Conservation (phyloP, 2,113 vertebrate genomes). For the Epinephelus cyanopodus region DNA sequence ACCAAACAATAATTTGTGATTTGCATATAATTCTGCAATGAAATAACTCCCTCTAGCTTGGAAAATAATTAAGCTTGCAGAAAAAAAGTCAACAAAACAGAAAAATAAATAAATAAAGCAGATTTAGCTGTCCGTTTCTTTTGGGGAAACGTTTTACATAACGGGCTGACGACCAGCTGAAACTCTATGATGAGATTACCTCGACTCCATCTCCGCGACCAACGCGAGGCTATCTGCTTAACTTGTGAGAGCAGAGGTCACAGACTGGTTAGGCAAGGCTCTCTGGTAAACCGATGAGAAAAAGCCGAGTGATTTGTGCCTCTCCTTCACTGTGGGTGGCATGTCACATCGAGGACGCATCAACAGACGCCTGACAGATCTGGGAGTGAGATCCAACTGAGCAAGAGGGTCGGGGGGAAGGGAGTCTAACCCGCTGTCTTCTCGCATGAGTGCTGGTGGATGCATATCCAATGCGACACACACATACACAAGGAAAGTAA, state of each 20-base stretch:
- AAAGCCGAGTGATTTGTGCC: conserved; percentile 52
- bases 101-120: background rate
- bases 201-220: conserved; percentile 38
- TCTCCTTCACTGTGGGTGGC: conserved; percentile 49
- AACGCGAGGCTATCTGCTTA: conserved; percentile 51
- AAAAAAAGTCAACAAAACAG: conserved; percentile 4
- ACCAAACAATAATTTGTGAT: conserved; percentile 19
- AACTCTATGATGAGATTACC: conserved; percentile 56
- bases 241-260: conserved; percentile 49
- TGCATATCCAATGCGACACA: conserved; percentile 46
- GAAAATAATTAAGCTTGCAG: conserved; percentile 16
- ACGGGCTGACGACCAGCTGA: conserved; percentile 22
- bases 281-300: conserved; percentile 4
- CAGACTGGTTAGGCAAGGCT: background rate
- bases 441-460: conserved; percentile 61
- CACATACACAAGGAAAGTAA: conserved; percentile 38
- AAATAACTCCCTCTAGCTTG: conserved; percentile 1
- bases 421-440: conserved; percentile 61
- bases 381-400: conserved; percentile 66
- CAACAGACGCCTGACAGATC: conserved; percentile 64
- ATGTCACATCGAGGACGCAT: conserved; percentile 61
- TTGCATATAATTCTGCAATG: conserved; percentile 17
- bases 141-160: conserved; percentile 29
- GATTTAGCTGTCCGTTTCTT: conserved; percentile 4
- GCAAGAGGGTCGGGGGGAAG: conserved; percentile 27